phyloP scores from a whole-genome alignment of 1,140 invertebrate genomes.

The Drosophila mayri region DNA sequence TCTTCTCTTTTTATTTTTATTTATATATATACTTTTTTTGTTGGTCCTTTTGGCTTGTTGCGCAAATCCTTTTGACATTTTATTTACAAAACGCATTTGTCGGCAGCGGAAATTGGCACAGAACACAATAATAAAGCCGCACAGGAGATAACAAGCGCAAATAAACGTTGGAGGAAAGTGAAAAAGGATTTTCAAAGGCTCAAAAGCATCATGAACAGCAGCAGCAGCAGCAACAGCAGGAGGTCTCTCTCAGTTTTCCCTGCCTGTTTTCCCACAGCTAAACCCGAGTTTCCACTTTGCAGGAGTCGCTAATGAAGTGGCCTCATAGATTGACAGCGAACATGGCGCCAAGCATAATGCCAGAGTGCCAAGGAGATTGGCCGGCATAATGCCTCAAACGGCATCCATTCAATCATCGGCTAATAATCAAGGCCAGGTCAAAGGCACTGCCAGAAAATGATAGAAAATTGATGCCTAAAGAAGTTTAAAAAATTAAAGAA shows the following conservation, averaged over 20 bases:
- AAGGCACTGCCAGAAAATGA: not conserved
- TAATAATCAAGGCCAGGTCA: slow-evolving; percentile 20
- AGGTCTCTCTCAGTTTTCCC: not conserved
- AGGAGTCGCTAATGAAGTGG: slow-evolving; percentile 42
- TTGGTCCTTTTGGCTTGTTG: slow-evolving; percentile 36
- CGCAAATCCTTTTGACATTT: slow-evolving; percentile 78
- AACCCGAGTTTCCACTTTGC: slow-evolving; percentile 11
- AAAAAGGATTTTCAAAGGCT: slow-evolving; percentile 31
- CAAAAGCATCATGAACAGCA: not conserved
- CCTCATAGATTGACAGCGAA: slow-evolving; percentile 28
- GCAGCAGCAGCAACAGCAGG: not conserved
- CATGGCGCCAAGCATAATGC: slow-evolving; percentile 13
- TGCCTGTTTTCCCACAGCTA: not conserved
- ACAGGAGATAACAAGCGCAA: slow-evolving; percentile 55
- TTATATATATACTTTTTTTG: slow-evolving; percentile 1
- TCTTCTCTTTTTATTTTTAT: slow-evolving; percentile 3
- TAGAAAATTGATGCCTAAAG: not conserved
- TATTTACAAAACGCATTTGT: slow-evolving; percentile 80
- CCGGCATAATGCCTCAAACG: slow-evolving; percentile 14
- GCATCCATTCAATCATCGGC: slow-evolving; percentile 22
- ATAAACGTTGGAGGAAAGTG: slow-evolving; percentile 37
- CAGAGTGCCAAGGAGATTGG: slow-evolving; percentile 32
- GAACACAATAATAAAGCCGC: slow-evolving; percentile 77
- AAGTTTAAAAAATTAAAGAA: not conserved
- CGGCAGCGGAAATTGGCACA: slow-evolving; percentile 76